Conservation (phyloP, 1,140 invertebrate species). For the Coelopa frigida region DNA sequence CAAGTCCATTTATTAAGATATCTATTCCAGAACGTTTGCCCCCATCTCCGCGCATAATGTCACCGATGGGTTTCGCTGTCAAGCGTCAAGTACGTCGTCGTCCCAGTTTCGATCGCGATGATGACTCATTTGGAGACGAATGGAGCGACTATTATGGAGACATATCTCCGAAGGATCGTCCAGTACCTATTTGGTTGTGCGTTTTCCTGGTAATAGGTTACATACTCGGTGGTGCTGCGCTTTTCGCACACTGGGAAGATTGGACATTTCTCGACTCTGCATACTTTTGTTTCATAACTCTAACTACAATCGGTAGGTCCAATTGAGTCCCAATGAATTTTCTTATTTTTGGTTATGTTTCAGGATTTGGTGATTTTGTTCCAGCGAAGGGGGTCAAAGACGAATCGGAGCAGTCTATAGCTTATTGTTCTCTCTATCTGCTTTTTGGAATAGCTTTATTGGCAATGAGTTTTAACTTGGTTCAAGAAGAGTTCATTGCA, state of each 20-base stretch:
- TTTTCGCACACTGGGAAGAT: constrained; percentile 79
- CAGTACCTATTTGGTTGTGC: constrained; percentile 86
- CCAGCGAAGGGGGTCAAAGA: constrained; percentile 70
- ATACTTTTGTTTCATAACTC: constrained; percentile 93
- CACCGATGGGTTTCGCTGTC: constrained; percentile 58
- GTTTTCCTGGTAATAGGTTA: constrained; percentile 83
- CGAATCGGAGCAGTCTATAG: constrained; percentile 71
- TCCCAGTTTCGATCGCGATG: constrained; percentile 32
- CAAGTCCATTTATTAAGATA: neutral
- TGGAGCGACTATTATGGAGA: constrained; percentile 45
- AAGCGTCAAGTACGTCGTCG: constrained; percentile 47
- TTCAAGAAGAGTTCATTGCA: constrained; percentile 85
- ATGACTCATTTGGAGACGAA: constrained; percentile 49
- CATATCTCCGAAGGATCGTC: constrained; percentile 44
- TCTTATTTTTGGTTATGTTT: constrained; percentile 10
- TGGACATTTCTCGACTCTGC: constrained; percentile 87
- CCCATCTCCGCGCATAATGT: constrained; percentile 58
- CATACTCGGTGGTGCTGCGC: constrained; percentile 77
- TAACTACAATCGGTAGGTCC: constrained; percentile 75
- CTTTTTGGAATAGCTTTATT: constrained; percentile 93
- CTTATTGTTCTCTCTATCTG: constrained; percentile 85
- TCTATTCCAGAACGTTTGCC: constrained; percentile 24
- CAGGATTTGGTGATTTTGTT: constrained; percentile 86
- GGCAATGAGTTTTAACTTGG: constrained; percentile 98
- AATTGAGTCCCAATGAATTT: neutral